These are phyloP conservation scores for Pongo abelii DNA, from an alignment of 2,113 vertebrate genomes.

Conservation along the genomic window DNA sequence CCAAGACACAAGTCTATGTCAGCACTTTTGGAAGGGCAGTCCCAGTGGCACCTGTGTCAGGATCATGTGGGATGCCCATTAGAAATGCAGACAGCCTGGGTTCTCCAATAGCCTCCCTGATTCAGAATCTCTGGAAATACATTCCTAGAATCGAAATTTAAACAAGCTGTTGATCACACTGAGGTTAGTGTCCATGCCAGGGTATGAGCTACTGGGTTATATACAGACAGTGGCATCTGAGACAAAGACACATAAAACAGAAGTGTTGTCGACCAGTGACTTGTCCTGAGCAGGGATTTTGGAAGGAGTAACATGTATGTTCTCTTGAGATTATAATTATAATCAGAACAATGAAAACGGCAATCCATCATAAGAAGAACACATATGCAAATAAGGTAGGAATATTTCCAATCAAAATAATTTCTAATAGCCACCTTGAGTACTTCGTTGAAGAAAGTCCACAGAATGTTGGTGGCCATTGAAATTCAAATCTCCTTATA, in stretches of 20 bases:
- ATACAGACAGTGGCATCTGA: neutral
- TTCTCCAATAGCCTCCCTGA: neutral
- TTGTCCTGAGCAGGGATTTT: neutral
- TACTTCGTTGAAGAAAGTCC: neutral
- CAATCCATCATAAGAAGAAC: neutral
- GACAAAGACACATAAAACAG: neutral
- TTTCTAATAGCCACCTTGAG: neutral
- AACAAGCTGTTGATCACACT: neutral
- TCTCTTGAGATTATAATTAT: neutral
- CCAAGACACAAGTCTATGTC: rapidly evolving
- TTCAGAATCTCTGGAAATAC: neutral
- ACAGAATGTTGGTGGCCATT: neutral
- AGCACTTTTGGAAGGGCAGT: rapidly evolving
- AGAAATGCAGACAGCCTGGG: neutral
- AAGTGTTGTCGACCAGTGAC: neutral
- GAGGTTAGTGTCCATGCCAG: neutral
- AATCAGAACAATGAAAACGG: neutral
- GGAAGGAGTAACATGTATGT: neutral
- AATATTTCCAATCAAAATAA: neutral
- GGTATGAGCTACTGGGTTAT: neutral
- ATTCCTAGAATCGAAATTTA: neutral
- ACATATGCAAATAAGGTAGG: neutral
- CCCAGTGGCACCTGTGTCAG: neutral
- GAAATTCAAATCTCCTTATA: neutral
- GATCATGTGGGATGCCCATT: too few species aligned